These are phyloP conservation scores for Pocota personata DNA, from an alignment of 2,888 invertebrate species.

Conservation along the genomic window DNA sequence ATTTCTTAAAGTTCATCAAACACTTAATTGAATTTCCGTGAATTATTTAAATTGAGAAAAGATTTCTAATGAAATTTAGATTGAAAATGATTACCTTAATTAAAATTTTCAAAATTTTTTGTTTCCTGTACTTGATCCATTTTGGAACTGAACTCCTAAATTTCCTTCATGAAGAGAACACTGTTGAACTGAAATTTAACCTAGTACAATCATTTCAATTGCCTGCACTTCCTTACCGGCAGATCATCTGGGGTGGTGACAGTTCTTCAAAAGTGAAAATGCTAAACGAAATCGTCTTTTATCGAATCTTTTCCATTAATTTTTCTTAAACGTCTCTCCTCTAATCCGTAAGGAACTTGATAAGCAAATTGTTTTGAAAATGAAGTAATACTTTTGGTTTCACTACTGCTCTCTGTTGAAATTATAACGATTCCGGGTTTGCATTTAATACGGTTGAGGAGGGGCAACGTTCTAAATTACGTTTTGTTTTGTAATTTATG, in stretches of 20 bases:
- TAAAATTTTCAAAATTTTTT: no score
- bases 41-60: no score
- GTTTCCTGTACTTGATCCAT: no score
- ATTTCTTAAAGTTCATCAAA: no score
- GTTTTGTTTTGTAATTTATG: conserved; percentile 24
- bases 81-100: no score
- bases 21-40: no score
- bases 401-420: not conserved
- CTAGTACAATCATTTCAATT: not conserved
- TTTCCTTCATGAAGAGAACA: no score
- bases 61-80: no score
- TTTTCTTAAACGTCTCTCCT: not conserved
- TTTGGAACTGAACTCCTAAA: no score
- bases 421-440: not conserved
- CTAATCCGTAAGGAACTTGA: not conserved
- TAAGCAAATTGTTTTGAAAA: not conserved
- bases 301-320: not conserved
- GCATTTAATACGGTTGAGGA: conserved; percentile 21
- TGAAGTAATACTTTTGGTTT: conserved; percentile 2
- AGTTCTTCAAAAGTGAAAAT: conserved; percentile 16
- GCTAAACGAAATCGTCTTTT: conserved; percentile 1
- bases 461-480: conserved; percentile 10
- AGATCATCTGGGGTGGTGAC: not conserved
- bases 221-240: not conserved
- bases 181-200: not conserved